These are phyloP conservation scores for Alviniconcha strummeri DNA, from an alignment of 2,888 invertebrate genomes.

Conservation along the genomic window DNA sequence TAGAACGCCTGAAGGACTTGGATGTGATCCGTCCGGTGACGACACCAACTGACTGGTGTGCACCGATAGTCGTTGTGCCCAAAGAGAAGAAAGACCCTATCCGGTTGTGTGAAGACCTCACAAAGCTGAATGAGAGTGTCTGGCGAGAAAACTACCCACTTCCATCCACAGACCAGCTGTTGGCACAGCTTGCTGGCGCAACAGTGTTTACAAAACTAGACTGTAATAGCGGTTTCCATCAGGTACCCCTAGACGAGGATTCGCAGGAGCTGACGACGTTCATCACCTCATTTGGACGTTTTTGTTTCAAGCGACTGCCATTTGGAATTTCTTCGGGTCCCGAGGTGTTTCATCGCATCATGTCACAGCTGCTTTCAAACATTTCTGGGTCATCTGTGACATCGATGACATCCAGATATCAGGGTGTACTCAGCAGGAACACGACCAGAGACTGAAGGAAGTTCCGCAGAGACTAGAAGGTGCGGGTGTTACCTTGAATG, in stretches of 20 bases:
- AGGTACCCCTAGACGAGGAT: constrained; percentile 14
- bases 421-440: not conserved
- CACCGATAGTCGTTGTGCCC: constrained; percentile 7
- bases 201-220: constrained; percentile 11
- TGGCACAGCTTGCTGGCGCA: not conserved
- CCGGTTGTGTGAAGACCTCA: not conserved
- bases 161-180: not conserved
- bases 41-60: not conserved
- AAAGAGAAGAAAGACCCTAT: not conserved
- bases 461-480: not conserved
- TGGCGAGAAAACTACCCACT: not conserved
- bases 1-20: not conserved
- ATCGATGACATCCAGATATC: constrained; percentile 43
- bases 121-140: not conserved
- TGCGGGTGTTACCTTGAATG: not conserved
- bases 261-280: constrained; percentile 17
- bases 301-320: constrained; percentile 14
- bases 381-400: constrained; percentile 34
- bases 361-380: constrained; percentile 15
- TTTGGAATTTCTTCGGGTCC: constrained; percentile 25
- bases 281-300: constrained; percentile 32
- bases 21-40: not conserved
- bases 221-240: not conserved
- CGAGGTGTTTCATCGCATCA: constrained; percentile 24
- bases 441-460: not conserved